Evolutionary conservation across 2,888 invertebrate species (phyloP), one percentile per base, ranked within the genome.

Genomic region (Allygus modestus): DNA sequence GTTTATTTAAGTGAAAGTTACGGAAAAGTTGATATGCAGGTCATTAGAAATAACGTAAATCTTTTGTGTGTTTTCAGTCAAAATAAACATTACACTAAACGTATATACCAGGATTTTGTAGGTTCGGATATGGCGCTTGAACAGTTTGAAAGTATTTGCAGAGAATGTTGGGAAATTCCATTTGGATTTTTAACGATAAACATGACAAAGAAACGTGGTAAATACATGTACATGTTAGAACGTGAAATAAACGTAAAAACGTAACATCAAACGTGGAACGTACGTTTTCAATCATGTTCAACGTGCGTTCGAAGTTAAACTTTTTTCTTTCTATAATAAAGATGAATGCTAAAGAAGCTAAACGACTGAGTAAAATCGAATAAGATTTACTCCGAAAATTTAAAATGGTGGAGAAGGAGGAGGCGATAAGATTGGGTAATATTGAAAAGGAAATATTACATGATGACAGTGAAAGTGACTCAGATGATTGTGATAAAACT

Each of bases 81-180:
- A 31, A 69, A 69, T 28, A 23, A 15, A 28, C 69, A 69, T 23
- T 69, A 69, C 31, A 69, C 69, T 31, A 69, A 69, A 69, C 69
- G 69, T 12, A 69, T 69, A 9, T 69, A 69, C 69, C 12, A 69
- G 4, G 31, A 69, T 69, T 69, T 69, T 28, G 69, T 31, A 23
- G 69, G 69, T 23, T 69, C 69, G 7, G 69, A 69, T 26, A 69
- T 69, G 69, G 9, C 31, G 69, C 23, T 28, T 9, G 69, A 31
- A 23, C 15, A 23, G 11, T 69, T 69, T 17, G 31, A 69, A 69
- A 28, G 7, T 11, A 28, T 69, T 12, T 69, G 69, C 69, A 23
- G 7, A 7, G n/a, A 28, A 23, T 69, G 69, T 69, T 69, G 26
- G 28, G 26, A 28, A 4, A 28, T 15, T 12, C 69, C 69, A 9